Conservation (phyloP, 2,797 vertebrate species). For the Muscicapa striata region DNA sequence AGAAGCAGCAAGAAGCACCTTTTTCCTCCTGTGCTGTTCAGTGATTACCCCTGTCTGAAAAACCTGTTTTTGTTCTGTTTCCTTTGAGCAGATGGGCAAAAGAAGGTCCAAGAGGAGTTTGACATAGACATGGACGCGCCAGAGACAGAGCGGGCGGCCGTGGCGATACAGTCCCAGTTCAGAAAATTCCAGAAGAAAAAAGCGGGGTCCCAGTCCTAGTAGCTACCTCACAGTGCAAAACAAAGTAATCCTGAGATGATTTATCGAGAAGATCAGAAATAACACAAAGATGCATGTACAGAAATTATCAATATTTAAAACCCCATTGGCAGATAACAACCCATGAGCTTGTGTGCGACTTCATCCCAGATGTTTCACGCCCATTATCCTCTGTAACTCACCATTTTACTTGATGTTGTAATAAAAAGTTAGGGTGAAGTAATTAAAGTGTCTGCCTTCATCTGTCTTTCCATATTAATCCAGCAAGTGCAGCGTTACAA, state of each 20-base stretch:
- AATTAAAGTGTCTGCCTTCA: constrained; percentile 59
- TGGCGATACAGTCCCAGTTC: constrained; percentile 98
- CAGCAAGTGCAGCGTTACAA: not conserved
- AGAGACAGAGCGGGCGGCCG: constrained; percentile 94
- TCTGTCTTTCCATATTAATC: constrained; percentile 44
- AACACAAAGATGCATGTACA: constrained; percentile 78
- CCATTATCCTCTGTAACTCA: constrained; percentile 67
- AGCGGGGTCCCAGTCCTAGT: constrained; percentile 89
- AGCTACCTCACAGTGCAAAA: constrained; percentile 59
- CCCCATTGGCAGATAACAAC: constrained; percentile 49
- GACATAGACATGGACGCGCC: constrained; percentile 97
- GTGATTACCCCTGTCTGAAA: not conserved
- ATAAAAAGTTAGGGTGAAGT: constrained; percentile 79
- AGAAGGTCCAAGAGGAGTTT: constrained; percentile 89
- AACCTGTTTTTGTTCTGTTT: constrained; percentile 31
- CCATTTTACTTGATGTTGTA: constrained; percentile 75
- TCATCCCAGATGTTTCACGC: constrained; percentile 49
- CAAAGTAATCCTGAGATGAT: constrained; percentile 65
- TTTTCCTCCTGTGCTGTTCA: not conserved
- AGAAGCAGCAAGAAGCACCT: not conserved
- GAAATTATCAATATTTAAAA: constrained; percentile 68
- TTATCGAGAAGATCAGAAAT: constrained; percentile 58
- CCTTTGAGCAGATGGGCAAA: constrained; percentile 85
- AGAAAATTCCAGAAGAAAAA: constrained; percentile 99
- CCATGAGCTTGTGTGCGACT: constrained; percentile 47